phyloP scores from a whole-genome alignment of 2,888 invertebrate species.

The Antheraea assamensis region DNA sequence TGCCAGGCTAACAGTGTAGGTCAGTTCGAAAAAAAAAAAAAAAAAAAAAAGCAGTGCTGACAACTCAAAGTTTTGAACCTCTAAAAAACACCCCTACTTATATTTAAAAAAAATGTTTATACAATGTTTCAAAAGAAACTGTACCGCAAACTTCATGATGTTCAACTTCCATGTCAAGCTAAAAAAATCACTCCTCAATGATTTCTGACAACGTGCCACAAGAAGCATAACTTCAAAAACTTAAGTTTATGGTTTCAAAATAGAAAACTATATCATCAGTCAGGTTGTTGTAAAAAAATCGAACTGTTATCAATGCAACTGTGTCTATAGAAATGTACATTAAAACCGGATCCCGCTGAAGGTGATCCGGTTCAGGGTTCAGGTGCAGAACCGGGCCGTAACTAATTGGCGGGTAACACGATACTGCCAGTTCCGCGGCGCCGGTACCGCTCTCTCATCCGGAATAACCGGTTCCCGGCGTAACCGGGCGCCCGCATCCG shows the following conservation, averaged over 20 bases:
- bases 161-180: too few relatives aligned
- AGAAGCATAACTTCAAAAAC: too few relatives aligned
- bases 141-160: too few relatives aligned
- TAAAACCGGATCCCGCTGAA: neutral
- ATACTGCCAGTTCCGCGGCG: constrained; percentile 24
- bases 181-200: too few relatives aligned
- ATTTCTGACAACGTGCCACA: too few relatives aligned
- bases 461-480: constrained; percentile 24
- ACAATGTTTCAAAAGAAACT: too few relatives aligned
- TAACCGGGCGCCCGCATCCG: constrained; percentile 17
- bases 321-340: neutral
- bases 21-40: too few relatives aligned
- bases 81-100: too few relatives aligned
- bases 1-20: too few relatives aligned
- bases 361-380: constrained; percentile 20
- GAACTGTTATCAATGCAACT: neutral
- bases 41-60: too few relatives aligned
- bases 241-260: neutral
- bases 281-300: neutral
- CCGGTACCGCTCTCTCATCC: constrained; percentile 27
- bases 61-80: too few relatives aligned
- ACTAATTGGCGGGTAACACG: constrained; percentile 44
- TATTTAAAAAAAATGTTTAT: too few relatives aligned
- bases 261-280: neutral
- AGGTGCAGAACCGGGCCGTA: constrained; percentile 14